Evolutionary conservation across 2,888 invertebrate species (phyloP).

Genomic region (Cancer borealis): DNA sequence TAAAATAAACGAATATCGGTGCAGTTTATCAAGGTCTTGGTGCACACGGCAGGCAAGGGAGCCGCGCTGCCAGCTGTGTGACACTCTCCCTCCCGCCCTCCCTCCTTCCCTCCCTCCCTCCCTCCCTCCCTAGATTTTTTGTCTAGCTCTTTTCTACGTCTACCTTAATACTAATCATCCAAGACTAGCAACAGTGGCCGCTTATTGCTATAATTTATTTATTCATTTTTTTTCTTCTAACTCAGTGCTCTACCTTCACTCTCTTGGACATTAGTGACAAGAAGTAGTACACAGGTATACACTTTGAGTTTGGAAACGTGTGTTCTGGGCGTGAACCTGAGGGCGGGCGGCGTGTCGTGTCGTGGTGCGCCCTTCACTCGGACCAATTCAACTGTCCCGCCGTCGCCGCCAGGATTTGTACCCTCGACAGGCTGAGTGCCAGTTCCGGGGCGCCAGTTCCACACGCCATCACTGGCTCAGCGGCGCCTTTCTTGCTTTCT

Average conservation of each 20-base stretch:
- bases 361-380: neutral
- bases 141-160: neutral
- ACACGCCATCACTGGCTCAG: slow-evolving; percentile 29
- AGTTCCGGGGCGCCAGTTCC: slow-evolving; percentile 17
- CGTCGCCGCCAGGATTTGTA: slow-evolving; percentile 9
- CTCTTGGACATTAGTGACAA: neutral
- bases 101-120: neutral
- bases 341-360: neutral
- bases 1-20: slow-evolving; percentile 49
- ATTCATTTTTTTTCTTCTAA: neutral
- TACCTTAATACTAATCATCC: neutral
- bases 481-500: neutral
- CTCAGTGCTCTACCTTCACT: neutral
- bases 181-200: neutral
- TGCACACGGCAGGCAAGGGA: slow-evolving; percentile 28
- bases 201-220: neutral
- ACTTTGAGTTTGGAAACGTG: neutral
- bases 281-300: neutral
- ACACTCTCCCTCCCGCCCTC: neutral
- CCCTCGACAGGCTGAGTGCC: slow-evolving; percentile 6
- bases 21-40: slow-evolving; percentile 44
- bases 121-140: neutral
- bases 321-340: neutral
- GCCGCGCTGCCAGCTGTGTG: slow-evolving; percentile 31
- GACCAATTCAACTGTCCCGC: neutral